These are phyloP conservation scores for Drosophila willistoni DNA, from an alignment of 1,140 invertebrate species.

Conservation along the genomic window DNA sequence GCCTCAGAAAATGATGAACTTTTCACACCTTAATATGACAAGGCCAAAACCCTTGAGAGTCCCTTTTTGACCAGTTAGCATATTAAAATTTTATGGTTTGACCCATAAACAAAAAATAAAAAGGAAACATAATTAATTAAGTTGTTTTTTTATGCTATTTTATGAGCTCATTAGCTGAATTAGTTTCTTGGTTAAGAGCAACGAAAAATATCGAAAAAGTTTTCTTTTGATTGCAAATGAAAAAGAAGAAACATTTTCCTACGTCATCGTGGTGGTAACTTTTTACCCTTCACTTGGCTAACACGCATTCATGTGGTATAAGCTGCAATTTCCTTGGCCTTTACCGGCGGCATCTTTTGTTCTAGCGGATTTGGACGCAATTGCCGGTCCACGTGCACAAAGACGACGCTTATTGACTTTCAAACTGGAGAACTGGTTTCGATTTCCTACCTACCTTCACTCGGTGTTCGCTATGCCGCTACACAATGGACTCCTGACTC, in stretches of 20 bases:
- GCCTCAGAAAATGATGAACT: conserved; percentile 47
- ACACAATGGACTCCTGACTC: conserved; percentile 29
- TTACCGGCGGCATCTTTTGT: conserved; percentile 31
- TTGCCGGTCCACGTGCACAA: conserved; percentile 21
- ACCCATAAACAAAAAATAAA: conserved; percentile 47
- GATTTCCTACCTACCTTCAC: conserved; percentile 37
- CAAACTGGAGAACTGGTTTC: conserved; percentile 56
- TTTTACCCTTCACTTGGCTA: conserved; percentile 3
- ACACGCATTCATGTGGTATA: conserved; percentile 16
- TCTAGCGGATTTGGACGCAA: conserved; percentile 44
- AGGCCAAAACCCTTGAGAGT: conserved; percentile 23
- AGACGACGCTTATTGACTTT: conserved; percentile 3
- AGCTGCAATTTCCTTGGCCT: conserved; percentile 50
- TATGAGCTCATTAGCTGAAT: neutral
- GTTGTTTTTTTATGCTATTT: conserved; percentile 1
- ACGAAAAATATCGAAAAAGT: neutral
- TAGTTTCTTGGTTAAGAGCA: neutral
- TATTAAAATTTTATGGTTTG: conserved; percentile 56
- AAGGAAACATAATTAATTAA: neutral
- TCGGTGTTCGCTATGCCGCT: conserved; percentile 29
- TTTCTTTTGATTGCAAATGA: neutral
- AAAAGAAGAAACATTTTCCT: neutral
- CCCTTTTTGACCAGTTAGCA: conserved; percentile 39
- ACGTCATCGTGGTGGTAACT: neutral
- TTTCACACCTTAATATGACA: conserved; percentile 59